Conservation (phyloP, 2,888 invertebrate species). For the Idaea straminata region DNA sequence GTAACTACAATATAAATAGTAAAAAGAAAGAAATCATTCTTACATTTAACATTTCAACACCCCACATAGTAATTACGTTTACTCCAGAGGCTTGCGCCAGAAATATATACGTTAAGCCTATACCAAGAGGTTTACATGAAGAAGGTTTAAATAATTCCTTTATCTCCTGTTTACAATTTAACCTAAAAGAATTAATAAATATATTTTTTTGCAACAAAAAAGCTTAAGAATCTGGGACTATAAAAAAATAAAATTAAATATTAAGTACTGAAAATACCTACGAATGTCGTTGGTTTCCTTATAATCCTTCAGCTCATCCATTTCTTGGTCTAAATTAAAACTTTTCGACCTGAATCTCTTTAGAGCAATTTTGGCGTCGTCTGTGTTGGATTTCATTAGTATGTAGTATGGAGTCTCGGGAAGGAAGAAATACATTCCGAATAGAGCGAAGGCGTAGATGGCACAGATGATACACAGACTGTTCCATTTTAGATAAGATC, state of each 20-base stretch:
- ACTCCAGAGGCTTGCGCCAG: conserved; percentile 45
- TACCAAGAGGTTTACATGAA: conserved; percentile 46
- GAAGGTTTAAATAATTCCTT: conserved; percentile 33
- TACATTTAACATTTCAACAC: conserved; percentile 54
- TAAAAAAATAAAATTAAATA: not conserved
- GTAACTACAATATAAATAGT: not conserved
- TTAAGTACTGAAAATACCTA: conserved; percentile 33
- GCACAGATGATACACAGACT: conserved; percentile 38
- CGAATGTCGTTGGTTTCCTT: conserved; percentile 51
- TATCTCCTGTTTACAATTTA: conserved; percentile 33
- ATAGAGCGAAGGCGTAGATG: conserved; percentile 28
- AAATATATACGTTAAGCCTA: conserved; percentile 38
- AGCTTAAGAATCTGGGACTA: too few relatives aligned
- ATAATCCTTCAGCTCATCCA: conserved; percentile 48
- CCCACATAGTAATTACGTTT: conserved; percentile 47
- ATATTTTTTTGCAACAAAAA: not conserved
- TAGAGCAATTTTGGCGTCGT: conserved; percentile 32
- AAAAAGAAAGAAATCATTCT: conserved; percentile 5
- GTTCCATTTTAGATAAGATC: conserved; percentile 42
- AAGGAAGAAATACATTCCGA: conserved; percentile 36
- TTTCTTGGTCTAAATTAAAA: conserved; percentile 44
- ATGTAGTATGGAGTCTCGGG: conserved; percentile 58
- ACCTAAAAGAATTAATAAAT: conserved; percentile 34
- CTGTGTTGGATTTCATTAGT: conserved; percentile 34
- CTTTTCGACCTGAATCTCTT: conserved; percentile 40